These are phyloP conservation scores for Rhyzopertha dominica DNA, from an alignment of 1,140 invertebrate species.

Conservation along the genomic window DNA sequence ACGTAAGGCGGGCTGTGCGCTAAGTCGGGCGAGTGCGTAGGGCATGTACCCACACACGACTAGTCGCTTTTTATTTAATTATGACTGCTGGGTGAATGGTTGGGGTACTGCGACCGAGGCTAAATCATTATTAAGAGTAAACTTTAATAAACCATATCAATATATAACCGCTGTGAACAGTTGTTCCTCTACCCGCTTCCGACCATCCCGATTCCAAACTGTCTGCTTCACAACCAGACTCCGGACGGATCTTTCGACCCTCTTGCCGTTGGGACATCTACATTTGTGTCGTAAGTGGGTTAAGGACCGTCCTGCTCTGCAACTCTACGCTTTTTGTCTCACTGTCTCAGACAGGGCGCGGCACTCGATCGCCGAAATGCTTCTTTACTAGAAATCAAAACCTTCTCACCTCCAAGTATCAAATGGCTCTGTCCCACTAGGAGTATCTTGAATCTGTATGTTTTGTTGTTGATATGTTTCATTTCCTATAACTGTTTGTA, in stretches of 20 bases:
- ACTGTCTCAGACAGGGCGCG: conserved; percentile 28
- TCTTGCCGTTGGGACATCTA: no score
- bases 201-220: conserved; percentile 10
- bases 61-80: conserved; percentile 31
- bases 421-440: conserved; percentile 48
- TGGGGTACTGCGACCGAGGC: conserved; percentile 35
- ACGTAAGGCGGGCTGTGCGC: no score
- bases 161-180: conserved; percentile 22
- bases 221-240: conserved; percentile 16
- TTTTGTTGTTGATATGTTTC: conserved; percentile 43
- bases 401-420: conserved; percentile 51
- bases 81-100: conserved; percentile 36
- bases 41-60: conserved; percentile 35
- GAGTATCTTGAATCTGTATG: conserved; percentile 43
- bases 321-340: no score
- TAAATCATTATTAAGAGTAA: conserved; percentile 24
- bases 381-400: conserved; percentile 39
- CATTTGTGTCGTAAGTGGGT: no score
- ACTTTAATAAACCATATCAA: no score
- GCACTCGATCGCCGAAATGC: conserved; percentile 27
- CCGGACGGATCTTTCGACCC: no score
- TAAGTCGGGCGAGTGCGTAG: no score
- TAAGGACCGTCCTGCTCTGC: no score
- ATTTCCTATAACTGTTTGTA: conserved; percentile 40
- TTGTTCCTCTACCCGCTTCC: conserved; percentile 15